phyloP scores from a whole-genome alignment of 2,113 vertebrate species.

The Sinosuthora webbiana region DNA sequence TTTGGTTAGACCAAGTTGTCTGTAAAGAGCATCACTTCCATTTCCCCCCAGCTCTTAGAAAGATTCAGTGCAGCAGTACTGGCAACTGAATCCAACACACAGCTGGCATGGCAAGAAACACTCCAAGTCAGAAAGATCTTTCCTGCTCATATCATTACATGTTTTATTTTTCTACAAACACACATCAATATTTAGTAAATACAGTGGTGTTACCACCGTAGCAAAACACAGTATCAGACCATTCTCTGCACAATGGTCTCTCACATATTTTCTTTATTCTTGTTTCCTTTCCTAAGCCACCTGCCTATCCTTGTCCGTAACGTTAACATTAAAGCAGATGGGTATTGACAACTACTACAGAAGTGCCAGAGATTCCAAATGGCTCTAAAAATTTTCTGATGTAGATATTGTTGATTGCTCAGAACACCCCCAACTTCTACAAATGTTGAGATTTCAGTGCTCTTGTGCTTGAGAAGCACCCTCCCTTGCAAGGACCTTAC shows the following conservation, averaged over 20 bases:
- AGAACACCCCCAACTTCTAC: background rate
- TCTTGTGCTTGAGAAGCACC: accelerated
- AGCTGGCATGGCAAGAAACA: background rate
- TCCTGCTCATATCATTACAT: background rate
- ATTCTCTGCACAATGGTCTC: background rate
- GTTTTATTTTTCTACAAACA: background rate
- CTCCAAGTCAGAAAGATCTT: background rate
- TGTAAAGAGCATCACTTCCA: background rate
- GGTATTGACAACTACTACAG: background rate
- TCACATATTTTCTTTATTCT: background rate
- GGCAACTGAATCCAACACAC: background rate
- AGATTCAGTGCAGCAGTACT: background rate
- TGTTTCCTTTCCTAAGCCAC: background rate
- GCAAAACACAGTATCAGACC: background rate
- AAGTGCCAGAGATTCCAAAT: background rate
- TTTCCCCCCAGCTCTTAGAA: background rate
- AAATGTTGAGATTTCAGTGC: background rate
- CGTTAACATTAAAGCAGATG: background rate
- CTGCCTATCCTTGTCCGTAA: background rate
- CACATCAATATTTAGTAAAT: background rate
- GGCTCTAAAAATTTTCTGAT: background rate
- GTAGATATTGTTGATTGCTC: background rate
- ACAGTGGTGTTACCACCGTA: background rate
- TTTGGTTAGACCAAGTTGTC: background rate
- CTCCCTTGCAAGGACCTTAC: background rate